Conservation (phyloP, 1,140 invertebrate species). For the Pachyrhynchus sulphureomaculatus region DNA sequence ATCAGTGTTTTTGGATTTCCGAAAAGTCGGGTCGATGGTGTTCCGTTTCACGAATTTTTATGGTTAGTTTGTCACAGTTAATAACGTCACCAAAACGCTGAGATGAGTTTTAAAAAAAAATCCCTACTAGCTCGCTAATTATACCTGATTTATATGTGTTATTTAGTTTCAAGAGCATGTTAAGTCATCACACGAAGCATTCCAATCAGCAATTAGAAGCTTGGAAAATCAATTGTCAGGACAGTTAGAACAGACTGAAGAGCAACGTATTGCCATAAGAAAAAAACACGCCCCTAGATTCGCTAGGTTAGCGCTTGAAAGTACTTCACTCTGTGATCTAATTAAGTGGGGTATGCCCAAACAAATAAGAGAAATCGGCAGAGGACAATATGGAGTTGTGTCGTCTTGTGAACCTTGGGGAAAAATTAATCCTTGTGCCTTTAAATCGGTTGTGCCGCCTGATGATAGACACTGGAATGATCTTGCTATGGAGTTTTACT, state of each 20-base stretch:
- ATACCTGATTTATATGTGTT: background rate
- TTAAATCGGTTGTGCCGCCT: conserved; percentile 89
- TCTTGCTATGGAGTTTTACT: conserved; percentile 89
- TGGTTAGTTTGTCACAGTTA: no score
- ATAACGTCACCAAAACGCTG: no score
- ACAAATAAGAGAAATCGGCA: conserved; percentile 78
- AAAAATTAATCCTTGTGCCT: conserved; percentile 71
- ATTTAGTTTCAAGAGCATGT: conserved; percentile 63
- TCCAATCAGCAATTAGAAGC: conserved; percentile 66
- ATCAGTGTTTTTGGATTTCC: no score
- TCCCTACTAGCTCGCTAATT: no score
- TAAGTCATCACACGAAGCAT: conserved; percentile 68
- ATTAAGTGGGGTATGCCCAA: conserved; percentile 77
- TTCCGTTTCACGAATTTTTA: no score
- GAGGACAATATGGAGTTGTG: conserved; percentile 92
- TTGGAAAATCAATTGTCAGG: conserved; percentile 71
- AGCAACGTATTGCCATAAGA: conserved; percentile 72
- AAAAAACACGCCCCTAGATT: conserved; percentile 79
- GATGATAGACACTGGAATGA: conserved; percentile 93
- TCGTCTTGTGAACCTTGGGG: conserved; percentile 82
- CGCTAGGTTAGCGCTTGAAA: conserved; percentile 81
- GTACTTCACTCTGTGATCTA: conserved; percentile 79
- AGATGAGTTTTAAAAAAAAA: no score
- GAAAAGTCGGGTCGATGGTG: no score
- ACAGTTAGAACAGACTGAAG: conserved; percentile 79